Evolutionary conservation across 35 echinoderm and acorn worm species (phyloP).

Genomic region (Stichopus chloronotus): DNA sequence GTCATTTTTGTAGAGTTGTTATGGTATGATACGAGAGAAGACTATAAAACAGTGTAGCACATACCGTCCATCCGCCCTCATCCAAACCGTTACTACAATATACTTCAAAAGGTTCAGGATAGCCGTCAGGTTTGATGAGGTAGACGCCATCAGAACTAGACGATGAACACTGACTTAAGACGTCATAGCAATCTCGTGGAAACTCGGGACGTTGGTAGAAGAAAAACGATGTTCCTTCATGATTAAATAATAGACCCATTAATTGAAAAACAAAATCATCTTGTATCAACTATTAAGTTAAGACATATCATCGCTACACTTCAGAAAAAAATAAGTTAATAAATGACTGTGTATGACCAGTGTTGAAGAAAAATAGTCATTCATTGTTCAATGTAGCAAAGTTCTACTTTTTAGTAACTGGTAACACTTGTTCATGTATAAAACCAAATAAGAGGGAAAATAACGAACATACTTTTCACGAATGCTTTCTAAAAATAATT

Average conservation of each 20-base stretch:
- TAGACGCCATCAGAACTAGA: not conserved
- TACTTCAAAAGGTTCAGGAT: not conserved
- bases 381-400: too few species aligned
- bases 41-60: not conserved
- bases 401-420: too few species aligned
- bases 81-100: not conserved
- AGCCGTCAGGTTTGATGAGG: not conserved
- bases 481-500: too few species aligned
- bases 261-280: not conserved
- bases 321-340: too few species aligned
- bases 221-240: not conserved
- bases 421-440: too few species aligned
- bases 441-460: too few species aligned
- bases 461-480: too few species aligned
- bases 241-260: not conserved
- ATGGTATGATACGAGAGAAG: not conserved
- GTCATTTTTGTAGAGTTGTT: too few species aligned
- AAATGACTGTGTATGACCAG: too few species aligned
- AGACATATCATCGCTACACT: too few species aligned
- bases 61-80: not conserved
- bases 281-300: too few species aligned
- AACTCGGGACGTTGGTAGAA: not conserved
- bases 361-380: too few species aligned
- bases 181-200: not conserved
- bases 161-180: not conserved